Evolutionary conservation across 2,888 invertebrate genomes (phyloP).

Genomic region (Tiphia femorata): DNA sequence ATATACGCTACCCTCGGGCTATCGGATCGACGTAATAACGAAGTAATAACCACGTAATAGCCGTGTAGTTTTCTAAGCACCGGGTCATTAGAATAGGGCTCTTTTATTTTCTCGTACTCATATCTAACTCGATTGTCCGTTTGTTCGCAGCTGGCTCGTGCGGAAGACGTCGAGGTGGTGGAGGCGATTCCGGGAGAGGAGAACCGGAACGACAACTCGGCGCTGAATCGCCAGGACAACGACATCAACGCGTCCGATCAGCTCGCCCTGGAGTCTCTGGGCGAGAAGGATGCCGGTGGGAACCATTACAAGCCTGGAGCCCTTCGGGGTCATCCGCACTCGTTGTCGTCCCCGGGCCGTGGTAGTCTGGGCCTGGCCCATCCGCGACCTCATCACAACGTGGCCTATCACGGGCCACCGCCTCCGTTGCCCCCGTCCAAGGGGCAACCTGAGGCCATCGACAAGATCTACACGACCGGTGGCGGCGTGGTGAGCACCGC

Average conservation of each 20-base stretch:
- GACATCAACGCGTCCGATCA: conserved; percentile 77
- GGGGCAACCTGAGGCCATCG: conserved; percentile 74
- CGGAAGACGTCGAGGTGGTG: conserved; percentile 77
- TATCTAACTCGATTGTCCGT: background rate
- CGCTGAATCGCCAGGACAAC: conserved; percentile 72
- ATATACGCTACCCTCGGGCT: no score
- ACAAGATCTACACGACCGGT: conserved; percentile 71
- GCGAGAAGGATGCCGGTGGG: conserved; percentile 70
- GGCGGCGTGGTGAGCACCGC: conserved; percentile 48
- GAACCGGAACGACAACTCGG: conserved; percentile 71
- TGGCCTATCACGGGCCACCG: conserved; percentile 82
- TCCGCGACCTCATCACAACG: conserved; percentile 71
- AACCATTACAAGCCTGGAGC: conserved; percentile 66
- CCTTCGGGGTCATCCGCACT: conserved; percentile 68
- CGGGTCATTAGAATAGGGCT: no score
- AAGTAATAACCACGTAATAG: no score
- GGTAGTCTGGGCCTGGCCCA: conserved; percentile 65
- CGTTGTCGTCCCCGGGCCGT: conserved; percentile 69
- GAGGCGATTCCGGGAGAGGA: conserved; percentile 73
- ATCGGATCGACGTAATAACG: no score
- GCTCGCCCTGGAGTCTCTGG: conserved; percentile 79
- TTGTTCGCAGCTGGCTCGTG: conserved; percentile 52
- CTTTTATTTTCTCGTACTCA: background rate
- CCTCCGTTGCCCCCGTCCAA: conserved; percentile 74
- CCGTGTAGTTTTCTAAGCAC: no score